phyloP scores from a whole-genome alignment of 2,113 vertebrate species.

The Hemiprocne comata region DNA sequence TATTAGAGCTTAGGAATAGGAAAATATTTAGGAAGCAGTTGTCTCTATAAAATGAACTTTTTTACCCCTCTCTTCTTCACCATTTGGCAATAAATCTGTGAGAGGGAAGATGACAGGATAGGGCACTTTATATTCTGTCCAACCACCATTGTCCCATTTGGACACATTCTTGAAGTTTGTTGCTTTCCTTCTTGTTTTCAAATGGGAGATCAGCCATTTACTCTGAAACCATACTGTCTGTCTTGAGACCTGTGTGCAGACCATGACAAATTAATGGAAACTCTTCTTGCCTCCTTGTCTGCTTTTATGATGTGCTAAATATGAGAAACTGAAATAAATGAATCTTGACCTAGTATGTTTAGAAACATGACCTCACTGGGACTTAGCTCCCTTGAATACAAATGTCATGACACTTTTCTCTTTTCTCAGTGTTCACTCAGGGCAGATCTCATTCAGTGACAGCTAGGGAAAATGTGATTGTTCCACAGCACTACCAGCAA shows the following conservation, averaged over 20 bases:
- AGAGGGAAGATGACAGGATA: not conserved
- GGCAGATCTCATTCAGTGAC: not conserved
- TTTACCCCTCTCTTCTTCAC: accelerated
- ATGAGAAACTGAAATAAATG: not conserved
- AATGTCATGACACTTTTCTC: not conserved
- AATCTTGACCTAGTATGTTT: not conserved
- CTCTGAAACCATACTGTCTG: not conserved
- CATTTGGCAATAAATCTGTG: not conserved
- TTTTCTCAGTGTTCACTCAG: not conserved
- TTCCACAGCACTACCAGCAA: not conserved
- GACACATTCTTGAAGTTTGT: not conserved
- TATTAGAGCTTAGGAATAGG: not conserved
- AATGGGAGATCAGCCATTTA: not conserved
- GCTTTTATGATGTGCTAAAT: not conserved
- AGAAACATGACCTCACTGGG: not conserved
- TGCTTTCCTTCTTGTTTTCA: not conserved
- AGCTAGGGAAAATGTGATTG: not conserved
- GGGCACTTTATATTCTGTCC: not conserved
- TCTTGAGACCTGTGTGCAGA: not conserved
- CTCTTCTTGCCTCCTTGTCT: not conserved
- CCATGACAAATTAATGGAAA: not conserved
- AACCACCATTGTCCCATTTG: not conserved
- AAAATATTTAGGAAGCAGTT: not conserved
- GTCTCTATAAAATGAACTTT: not conserved
- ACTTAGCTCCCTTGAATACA: not conserved